Base-by-base conservation (phyloP, 2,888 invertebrate genomes). In the Coecobrya sp. region DNA sequence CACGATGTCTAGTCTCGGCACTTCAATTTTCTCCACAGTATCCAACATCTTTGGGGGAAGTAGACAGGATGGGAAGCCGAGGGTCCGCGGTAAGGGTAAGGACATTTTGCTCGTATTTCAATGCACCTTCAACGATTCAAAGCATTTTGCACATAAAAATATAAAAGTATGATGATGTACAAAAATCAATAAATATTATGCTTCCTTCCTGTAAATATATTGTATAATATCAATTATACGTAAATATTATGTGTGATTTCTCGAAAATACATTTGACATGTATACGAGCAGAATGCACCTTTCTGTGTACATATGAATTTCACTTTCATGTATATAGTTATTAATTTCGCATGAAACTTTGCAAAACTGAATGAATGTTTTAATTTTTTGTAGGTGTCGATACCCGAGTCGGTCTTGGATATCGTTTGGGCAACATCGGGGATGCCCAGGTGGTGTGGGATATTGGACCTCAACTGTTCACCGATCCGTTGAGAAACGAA, bases 391-490 rank as follows among this genome's bases (percentile, higher is more conserved):
- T 42, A 95, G 95, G 95, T 19, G 94, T 95, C 13, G 95, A 95
- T 81, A 94, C 95, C 22, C 93, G 95, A 5, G 59, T 95, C 10
- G 95, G 95, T 10, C 85, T 95, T 10, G 95, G 95, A 0, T 95
- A 95, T 84, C 93, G 95, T 3, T 93, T 95, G 22, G 95, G 95
- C 0, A 94, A 94, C 59, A 93, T 93, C 68, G 94, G 94, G 22
- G 95, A 95, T 89, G 94, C 94, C 16, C 95, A 95, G 91, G 86
- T 95, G 0, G 93, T 95, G n/a, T 95, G 93, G 93, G 95, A 95
- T 86, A 93, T 95, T 79, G 95, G 95, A 8, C 95, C 95, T 7
- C 95, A 95, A 91, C 79, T 95, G 13, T 95, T 94, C 45, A 95
- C 95, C 8, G 94, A 95, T 13, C 93, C 94, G 8, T 59, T 95